phyloP scores from a whole-genome alignment of 2,797 vertebrate species.

The Stomatorhinus walkeri region DNA sequence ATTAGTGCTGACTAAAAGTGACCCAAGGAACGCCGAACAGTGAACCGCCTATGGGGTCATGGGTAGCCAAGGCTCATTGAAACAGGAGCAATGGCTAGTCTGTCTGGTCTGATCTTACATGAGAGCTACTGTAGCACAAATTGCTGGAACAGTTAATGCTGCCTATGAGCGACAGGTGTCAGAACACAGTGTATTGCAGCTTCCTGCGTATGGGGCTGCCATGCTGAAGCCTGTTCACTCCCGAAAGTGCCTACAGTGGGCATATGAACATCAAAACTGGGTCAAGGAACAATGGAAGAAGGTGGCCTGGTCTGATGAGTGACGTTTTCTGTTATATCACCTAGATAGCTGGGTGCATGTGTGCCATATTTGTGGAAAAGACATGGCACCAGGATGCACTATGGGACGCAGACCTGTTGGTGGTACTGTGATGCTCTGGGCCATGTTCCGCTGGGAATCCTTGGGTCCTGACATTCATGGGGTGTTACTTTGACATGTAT shows the following conservation, averaged over 20 bases:
- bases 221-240: background rate
- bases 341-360: background rate
- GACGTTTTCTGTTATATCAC: background rate
- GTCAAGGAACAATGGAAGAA: background rate
- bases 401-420: background rate
- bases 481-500: background rate
- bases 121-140: background rate
- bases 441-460: background rate
- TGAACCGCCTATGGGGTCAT: background rate
- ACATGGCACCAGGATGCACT: background rate
- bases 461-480: background rate
- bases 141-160: background rate
- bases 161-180: background rate
- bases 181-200: background rate
- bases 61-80: background rate
- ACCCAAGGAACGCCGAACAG: background rate
- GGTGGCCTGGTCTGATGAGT: background rate
- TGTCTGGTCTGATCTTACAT: background rate
- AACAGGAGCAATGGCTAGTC: background rate
- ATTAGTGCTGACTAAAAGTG: background rate
- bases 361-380: background rate
- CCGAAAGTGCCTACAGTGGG: background rate
- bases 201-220: background rate
- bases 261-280: background rate
- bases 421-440: background rate